Percentiles rank a stretch among this genome's conserved stretches.
phyloP scores from a whole-genome alignment of 2,888 invertebrate species.

The Archips xylosteana region DNA sequence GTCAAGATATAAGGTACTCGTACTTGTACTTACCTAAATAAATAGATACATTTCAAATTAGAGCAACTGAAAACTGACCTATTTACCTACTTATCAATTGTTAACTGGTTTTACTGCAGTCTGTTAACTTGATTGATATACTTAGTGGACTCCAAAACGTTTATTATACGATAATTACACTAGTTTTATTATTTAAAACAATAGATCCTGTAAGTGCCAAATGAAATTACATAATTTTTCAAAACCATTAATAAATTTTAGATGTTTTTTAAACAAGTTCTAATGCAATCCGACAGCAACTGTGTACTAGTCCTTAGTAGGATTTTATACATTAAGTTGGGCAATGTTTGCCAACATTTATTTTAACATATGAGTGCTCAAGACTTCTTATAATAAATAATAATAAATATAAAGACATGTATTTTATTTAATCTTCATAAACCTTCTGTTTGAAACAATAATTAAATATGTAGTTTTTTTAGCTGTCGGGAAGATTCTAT shows the following conservation, averaged over 20 bases:
- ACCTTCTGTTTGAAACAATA: not conserved
- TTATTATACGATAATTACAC: not conserved
- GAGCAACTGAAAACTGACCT: too few species aligned
- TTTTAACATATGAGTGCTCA: slow-evolving; percentile 27
- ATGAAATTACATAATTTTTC: not conserved
- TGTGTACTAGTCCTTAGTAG: slow-evolving; percentile 8
- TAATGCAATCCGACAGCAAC: not conserved
- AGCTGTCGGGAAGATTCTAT: too few species aligned
- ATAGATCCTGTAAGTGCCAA: slow-evolving; percentile 24
- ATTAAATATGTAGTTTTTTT: too few species aligned
- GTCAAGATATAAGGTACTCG: too few species aligned
- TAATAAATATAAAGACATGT: not conserved
- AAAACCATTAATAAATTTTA: not conserved
- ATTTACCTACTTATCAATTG: too few species aligned
- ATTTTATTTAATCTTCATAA: not conserved
- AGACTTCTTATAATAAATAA: slow-evolving; percentile 36
- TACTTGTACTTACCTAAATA: too few species aligned
- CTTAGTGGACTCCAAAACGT: not conserved
- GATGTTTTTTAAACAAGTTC: too few species aligned
- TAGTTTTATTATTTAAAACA: slow-evolving; percentile 18
- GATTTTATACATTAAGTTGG: slow-evolving; percentile 1
- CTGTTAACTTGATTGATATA: not conserved
- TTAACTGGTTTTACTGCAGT: not conserved
- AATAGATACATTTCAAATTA: too few species aligned
- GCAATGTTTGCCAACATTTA: not conserved